Base-by-base conservation (phyloP, 2,113 vertebrate species). In the Vulpes lagopus region DNA sequence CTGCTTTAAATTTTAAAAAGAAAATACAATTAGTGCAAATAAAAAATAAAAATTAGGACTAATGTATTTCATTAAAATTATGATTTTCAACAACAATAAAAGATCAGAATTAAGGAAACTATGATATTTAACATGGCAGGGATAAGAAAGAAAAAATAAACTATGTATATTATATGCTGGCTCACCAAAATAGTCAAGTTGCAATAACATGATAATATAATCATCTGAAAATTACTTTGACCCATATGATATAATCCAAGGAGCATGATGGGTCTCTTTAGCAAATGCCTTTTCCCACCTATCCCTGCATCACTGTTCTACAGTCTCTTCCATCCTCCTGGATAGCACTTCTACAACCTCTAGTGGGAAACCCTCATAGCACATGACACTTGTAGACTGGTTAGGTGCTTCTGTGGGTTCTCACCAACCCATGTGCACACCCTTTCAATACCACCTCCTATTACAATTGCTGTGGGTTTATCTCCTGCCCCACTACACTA, bases 31-130 rank as follows among this genome's bases (percentile, higher is more conserved):
- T 64, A 57, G 49, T 51, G 27, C 12, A 60, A 78, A 78, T 53
- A 55, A 79, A 83, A 83, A 86, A 64, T 64, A 78, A 91, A 82
- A 53, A 51, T 71, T 32, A 69, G 12, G 73, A 85, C 38, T 14
- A 16, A 64, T 35, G 11, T 55, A 60, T 57, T 79, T 80, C 43
- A 67, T 93, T 83, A 55, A 93, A 80, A 93, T 67, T 53, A 64
- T 90, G 73, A 79, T 62, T 80, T 22, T 71, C 16, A 79, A 64
- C 19, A 80, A 79, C 12, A 90, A 57, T 32, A 49, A 30, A 85
- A 83, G 23, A 60, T 92, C 30, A 91, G 35, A 97, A 80, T 96
- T 88, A 55, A 74, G 57, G 57, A 96, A 96, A 79, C 35, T 49
- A 57, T 51, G 32, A 27, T 14, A 94, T 69, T 88, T 59, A 91